These are phyloP conservation scores for Ophthalmotilapia sp. DNA, from an alignment of 2,113 vertebrate genomes.

Conservation along the genomic window DNA sequence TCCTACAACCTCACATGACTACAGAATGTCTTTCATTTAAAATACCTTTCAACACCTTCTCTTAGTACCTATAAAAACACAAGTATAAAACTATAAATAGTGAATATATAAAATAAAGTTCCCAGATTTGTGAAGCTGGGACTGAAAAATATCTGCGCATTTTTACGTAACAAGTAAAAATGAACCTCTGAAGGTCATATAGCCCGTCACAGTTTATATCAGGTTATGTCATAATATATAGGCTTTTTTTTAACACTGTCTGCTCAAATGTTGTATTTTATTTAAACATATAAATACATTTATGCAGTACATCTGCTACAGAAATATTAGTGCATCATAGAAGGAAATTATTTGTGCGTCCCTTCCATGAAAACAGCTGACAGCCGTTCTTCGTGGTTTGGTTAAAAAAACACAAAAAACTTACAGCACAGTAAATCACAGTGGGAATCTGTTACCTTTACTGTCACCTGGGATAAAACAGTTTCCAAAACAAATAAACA, in stretches of 20 bases:
- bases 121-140: background rate
- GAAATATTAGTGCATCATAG: background rate
- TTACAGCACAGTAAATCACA: slow-evolving; percentile 1
- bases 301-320: background rate
- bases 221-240: background rate
- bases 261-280: background rate
- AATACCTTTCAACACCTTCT: background rate
- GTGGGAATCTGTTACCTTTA: slow-evolving; percentile 30
- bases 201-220: background rate
- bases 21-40: background rate
- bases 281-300: background rate
- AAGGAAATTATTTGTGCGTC: background rate
- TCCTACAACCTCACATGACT: background rate
- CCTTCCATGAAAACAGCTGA: background rate
- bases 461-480: slow-evolving; percentile 55
- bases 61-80: background rate
- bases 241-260: accelerated
- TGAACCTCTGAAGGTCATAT: background rate
- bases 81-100: background rate
- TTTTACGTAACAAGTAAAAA: background rate
- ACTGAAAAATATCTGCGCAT: background rate
- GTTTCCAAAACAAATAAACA: slow-evolving; percentile 51
- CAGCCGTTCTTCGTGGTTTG: accelerated
- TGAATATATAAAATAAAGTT: background rate
- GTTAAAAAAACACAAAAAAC: background rate